Evolutionary conservation across 2,888 invertebrate genomes (phyloP).

Genomic region (Athalia rosae): DNA sequence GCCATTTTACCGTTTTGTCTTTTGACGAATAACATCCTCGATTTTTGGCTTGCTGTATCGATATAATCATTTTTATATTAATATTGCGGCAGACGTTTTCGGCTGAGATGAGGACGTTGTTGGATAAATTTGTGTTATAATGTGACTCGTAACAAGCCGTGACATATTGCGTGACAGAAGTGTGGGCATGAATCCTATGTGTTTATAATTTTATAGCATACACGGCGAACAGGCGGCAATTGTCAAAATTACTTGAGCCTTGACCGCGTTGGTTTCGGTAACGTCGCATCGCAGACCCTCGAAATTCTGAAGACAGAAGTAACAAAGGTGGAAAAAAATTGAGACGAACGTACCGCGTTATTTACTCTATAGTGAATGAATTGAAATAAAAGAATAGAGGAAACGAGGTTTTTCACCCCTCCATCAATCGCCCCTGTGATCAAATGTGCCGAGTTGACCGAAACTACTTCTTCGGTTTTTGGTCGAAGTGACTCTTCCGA

Average conservation of each 20-base stretch:
- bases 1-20: no score
- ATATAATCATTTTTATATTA: not conserved
- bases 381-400: not conserved
- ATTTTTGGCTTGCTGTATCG: no score
- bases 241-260: conserved; percentile 47
- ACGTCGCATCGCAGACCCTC: not conserved
- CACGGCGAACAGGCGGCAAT: conserved; percentile 32
- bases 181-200: conserved; percentile 13
- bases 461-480: not conserved
- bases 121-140: conserved; percentile 14
- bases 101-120: not conserved
- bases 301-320: conserved; percentile 1
- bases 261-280: conserved; percentile 44
- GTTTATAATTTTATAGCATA: not conserved
- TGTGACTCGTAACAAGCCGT: conserved; percentile 17
- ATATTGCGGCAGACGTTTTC: not conserved
- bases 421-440: no score
- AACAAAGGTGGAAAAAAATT: not conserved
- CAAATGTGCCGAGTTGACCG: not conserved
- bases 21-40: no score
- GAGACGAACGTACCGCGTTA: not conserved
- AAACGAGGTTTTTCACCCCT: no score
- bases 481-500: not conserved
- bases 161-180: conserved; percentile 25
- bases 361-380: not conserved